Percentiles rank a stretch among this genome's conserved stretches.
Conservation (phyloP, 1,140 invertebrate species). For the Musca vetustissima region DNA sequence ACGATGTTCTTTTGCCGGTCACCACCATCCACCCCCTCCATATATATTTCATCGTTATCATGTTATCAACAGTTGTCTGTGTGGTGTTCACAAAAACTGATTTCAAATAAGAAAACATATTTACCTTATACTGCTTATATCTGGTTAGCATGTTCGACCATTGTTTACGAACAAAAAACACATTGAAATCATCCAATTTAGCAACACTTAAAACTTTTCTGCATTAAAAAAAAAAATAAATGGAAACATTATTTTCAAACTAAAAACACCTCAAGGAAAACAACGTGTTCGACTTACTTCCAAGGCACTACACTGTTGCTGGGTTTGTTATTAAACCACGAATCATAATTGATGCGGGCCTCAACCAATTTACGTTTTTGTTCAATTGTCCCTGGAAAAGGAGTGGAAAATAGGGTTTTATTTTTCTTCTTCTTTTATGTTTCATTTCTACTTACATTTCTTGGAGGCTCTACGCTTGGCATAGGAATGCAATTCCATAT, state of each 20-base stretch:
- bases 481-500: constrained; percentile 52
- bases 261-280: background rate
- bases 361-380: constrained; percentile 34
- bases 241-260: background rate
- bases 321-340: constrained; percentile 25
- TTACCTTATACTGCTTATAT: constrained; percentile 44
- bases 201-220: constrained; percentile 42
- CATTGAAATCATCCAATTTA: constrained; percentile 45
- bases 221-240: constrained; percentile 3
- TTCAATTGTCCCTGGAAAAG: constrained; percentile 34
- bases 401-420: constrained; percentile 22
- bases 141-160: constrained; percentile 46
- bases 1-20: too few relatives aligned
- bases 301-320: constrained; percentile 33
- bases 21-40: too few relatives aligned
- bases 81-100: too few relatives aligned
- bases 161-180: constrained; percentile 44
- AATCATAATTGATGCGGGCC: constrained; percentile 28
- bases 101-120: background rate
- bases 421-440: too few relatives aligned
- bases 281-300: constrained; percentile 48
- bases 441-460: constrained; percentile 39
- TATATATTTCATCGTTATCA: too few relatives aligned
- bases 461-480: constrained; percentile 43
- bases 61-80: too few relatives aligned